These are phyloP conservation scores for Triops cancriformis DNA, from an alignment of 1,140 invertebrate species.

Conservation along the genomic window DNA sequence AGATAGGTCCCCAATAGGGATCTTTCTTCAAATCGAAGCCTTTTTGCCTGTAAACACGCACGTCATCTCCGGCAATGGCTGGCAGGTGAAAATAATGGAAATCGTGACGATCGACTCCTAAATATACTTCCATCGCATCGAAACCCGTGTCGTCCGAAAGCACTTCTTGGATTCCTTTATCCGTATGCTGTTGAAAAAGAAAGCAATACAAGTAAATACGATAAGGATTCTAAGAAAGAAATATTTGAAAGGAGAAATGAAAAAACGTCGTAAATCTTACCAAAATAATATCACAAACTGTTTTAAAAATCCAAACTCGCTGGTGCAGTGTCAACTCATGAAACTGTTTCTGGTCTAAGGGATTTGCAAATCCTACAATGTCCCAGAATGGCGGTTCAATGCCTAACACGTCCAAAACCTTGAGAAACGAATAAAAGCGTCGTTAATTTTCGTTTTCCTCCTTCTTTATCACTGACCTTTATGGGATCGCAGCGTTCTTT, in stretches of 20 bases:
- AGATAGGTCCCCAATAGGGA: conserved; percentile 23
- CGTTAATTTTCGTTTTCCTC: background rate
- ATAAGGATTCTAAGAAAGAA: too few species aligned
- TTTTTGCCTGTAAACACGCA: conserved; percentile 48
- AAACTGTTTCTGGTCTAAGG: conserved; percentile 45
- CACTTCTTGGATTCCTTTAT: conserved; percentile 41
- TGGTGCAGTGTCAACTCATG: conserved; percentile 49
- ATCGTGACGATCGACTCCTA: conserved; percentile 49
- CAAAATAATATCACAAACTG: conserved; percentile 50
- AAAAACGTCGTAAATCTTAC: conserved; percentile 40
- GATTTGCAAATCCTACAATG: conserved; percentile 43
- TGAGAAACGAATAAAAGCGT: conserved; percentile 33
- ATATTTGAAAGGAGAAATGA: background rate
- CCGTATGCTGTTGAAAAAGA: conserved; percentile 37
- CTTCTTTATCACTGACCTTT: conserved; percentile 38
- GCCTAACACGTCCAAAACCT: conserved; percentile 47
- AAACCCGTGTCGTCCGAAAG: conserved; percentile 38
- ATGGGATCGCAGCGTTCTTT: conserved; percentile 41
- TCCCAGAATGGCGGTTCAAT: conserved; percentile 47
- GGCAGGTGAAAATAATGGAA: conserved; percentile 51
- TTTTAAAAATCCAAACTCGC: conserved; percentile 51
- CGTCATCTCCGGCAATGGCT: conserved; percentile 48
- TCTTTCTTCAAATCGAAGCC: conserved; percentile 24
- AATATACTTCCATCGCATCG: conserved; percentile 38
- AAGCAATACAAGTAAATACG: background rate